These are phyloP conservation scores for Zoanthus gigantus DNA, from an alignment of 92 coral and sea anemone species.

Conservation along the genomic window DNA sequence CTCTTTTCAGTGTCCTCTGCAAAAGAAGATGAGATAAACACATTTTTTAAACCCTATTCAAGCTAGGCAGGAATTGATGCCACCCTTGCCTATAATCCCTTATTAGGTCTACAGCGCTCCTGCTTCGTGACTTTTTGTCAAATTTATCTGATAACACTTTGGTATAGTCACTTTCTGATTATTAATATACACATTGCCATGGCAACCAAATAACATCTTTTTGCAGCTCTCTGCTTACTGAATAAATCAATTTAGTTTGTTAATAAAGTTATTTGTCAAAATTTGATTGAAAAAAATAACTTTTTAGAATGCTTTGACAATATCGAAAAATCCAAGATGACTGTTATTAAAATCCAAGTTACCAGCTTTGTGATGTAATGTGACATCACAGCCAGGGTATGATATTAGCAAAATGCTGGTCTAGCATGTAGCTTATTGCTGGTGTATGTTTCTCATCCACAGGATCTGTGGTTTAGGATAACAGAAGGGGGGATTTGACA, in stretches of 20 bases:
- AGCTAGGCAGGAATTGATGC: slow-evolving; percentile 27
- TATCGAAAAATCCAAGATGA: slow-evolving; percentile 24
- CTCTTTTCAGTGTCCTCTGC: slow-evolving; percentile 29
- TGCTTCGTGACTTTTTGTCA: slow-evolving; percentile 35
- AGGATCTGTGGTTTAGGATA: slow-evolving; percentile 31
- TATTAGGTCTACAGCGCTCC: slow-evolving; percentile 36
- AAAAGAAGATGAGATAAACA: slow-evolving; percentile 18
- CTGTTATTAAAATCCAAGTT: slow-evolving; percentile 30
- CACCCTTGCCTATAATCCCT: slow-evolving; percentile 38
- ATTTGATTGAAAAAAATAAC: slow-evolving; percentile 10
- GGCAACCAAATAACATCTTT: slow-evolving; percentile 33
- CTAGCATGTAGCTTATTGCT: slow-evolving; percentile 19
- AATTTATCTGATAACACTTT: slow-evolving; percentile 30
- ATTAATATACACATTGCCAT: slow-evolving; percentile 23
- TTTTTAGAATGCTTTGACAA: slow-evolving; percentile 27
- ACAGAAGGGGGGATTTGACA: slow-evolving; percentile 27
- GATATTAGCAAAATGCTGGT: slow-evolving; percentile 31
- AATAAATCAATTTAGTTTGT: slow-evolving; percentile 27
- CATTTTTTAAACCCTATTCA: slow-evolving; percentile 28
- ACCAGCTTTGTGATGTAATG: slow-evolving; percentile 19
- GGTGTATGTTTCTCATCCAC: slow-evolving; percentile 29
- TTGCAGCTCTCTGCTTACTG: slow-evolving; percentile 29
- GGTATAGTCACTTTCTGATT: slow-evolving; percentile 29
- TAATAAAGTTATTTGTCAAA: slow-evolving; percentile 23
- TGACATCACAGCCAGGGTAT: slow-evolving; percentile 31